Base-by-base conservation (phyloP, 2,113 vertebrate genomes). In the Ceyx cyanopectus region DNA sequence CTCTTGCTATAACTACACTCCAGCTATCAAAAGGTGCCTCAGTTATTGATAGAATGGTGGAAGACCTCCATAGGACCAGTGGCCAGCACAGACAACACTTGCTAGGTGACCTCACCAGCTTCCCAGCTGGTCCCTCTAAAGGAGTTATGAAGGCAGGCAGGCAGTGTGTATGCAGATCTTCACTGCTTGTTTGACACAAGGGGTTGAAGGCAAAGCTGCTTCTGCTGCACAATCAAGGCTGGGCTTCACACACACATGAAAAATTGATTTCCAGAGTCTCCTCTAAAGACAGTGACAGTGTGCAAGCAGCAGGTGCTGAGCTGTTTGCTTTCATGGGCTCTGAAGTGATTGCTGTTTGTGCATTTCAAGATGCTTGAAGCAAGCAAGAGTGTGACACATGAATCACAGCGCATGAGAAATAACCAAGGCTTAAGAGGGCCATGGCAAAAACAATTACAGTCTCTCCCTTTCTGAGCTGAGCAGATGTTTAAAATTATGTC, bases 401-500 rank as follows among this genome's bases (percentile, higher is more conserved):
- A 95, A 85, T 90, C 90, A 80, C 8, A 3, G 53, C 0, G 0
- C 88, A 73, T 81, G 48, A 87, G 76, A 45, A 51, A 32, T 56
- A 89, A 8, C 58, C 12, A 43, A 54, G 80, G 65, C 86, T 95
- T 72, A 79, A 75, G 91, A 94, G 78, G 51, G 66, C 85, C 50
- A 17, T 1, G 30, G 87, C 87, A 92, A 92, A 94, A 94, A 65
- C 80, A 94, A 85, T 95, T 74, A 82, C 86, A 85, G 41, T 32
- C 29, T 89, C 90, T 90, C 88, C 75, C 61, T 81, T 90, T 91
- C 78, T 50, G 95, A 87, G 89, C 87, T 41, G 37, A 92, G 93
- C 96, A 97, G 94, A 97, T 96, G 95, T 91, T 95, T 87, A 74
- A 95, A 96, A 83, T 94, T 67, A 76, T 97, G 95, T 96, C 91